Percentiles rank a stretch among this genome's conserved stretches.
These are phyloP conservation scores for Troides oblongomaculatus DNA, from an alignment of 2,888 invertebrate species.

Conservation along the genomic window DNA sequence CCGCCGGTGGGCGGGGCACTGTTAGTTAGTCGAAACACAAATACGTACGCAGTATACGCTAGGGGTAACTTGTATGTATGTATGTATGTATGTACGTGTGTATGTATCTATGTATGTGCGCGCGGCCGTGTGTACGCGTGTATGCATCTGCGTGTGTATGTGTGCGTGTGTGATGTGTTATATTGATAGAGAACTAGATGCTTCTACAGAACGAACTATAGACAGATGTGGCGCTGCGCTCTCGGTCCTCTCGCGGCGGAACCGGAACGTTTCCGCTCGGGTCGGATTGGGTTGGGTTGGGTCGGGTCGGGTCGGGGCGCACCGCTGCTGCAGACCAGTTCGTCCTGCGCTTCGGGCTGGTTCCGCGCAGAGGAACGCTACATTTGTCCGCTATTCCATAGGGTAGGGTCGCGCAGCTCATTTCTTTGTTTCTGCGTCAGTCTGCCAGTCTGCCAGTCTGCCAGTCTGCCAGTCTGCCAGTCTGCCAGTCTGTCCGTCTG, in stretches of 20 bases:
- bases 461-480: background rate
- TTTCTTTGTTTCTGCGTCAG: background rate
- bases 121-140: conserved; percentile 46
- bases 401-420: no score
- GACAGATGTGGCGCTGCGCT: conserved; percentile 55
- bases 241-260: conserved; percentile 23
- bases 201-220: conserved; percentile 62
- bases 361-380: no score
- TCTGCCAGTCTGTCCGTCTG: conserved; percentile 43
- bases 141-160: conserved; percentile 46
- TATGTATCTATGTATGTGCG: background rate
- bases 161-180: conserved; percentile 51
- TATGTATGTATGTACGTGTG: conserved; percentile 38
- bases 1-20: background rate
- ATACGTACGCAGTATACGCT: conserved; percentile 79
- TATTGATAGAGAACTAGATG: conserved; percentile 67
- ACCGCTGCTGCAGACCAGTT: no score
- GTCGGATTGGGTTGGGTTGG: no score
- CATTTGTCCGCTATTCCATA: no score
- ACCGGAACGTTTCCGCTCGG: background rate
- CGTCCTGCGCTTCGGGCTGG: no score
- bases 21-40: conserved; percentile 68
- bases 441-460: background rate
- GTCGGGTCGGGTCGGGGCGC: no score
- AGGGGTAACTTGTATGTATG: conserved; percentile 53